phyloP scores from a whole-genome alignment of 2,113 vertebrate genomes.

The Gallinago undulata region DNA sequence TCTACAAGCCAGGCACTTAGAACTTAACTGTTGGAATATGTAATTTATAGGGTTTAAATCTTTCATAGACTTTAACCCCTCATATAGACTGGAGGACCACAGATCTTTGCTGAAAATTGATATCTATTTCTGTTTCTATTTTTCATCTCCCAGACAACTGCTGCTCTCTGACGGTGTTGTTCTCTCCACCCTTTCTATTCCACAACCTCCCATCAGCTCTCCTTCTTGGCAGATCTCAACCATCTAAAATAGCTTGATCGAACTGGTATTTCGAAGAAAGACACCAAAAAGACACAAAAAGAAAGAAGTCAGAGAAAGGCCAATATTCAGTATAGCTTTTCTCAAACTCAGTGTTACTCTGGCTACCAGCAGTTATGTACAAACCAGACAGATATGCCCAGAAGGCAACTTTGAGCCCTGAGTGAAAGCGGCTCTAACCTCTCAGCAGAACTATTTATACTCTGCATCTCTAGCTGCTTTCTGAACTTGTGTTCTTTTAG shows the following conservation, averaged over 20 bases:
- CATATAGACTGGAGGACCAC: not conserved
- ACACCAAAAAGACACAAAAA: not conserved
- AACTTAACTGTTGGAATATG: not conserved
- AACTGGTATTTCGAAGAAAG: not conserved
- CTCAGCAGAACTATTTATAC: not conserved
- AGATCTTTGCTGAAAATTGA: not conserved
- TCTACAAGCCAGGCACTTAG: not conserved
- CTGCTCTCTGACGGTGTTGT: not conserved
- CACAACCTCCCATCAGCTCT: not conserved
- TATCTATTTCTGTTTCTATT: not conserved
- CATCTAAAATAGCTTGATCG: not conserved
- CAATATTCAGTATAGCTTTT: not conserved
- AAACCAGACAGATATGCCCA: not conserved
- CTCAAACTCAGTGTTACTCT: not conserved
- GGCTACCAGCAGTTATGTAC: not conserved
- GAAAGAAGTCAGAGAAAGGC: not conserved
- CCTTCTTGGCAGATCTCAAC: not conserved
- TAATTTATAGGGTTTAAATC: not conserved
- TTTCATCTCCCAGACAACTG: not conserved
- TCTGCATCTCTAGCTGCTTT: not conserved
- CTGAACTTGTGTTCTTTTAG: not conserved
- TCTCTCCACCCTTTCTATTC: not conserved
- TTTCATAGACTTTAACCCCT: not conserved
- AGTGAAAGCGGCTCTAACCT: not conserved
- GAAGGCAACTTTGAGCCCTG: not conserved